Percentiles rank a stretch among this genome's conserved stretches.
These are phyloP conservation scores for Asobara japonica DNA, from an alignment of 1,140 invertebrate genomes.

Conservation along the genomic window DNA sequence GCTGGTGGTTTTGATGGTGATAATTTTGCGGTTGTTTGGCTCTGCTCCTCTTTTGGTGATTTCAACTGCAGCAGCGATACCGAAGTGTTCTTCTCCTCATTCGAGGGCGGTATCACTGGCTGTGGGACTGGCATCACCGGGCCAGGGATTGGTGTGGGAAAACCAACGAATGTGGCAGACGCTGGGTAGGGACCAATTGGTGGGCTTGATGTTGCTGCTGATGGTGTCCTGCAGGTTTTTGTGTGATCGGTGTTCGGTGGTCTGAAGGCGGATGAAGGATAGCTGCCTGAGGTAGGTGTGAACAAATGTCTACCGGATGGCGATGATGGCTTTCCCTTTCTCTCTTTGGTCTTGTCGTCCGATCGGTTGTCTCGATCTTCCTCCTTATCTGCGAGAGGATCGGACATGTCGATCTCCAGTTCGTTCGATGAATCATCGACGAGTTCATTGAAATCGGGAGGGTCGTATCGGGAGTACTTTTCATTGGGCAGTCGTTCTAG, in stretches of 20 bases:
- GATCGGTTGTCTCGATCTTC: conserved; percentile 63
- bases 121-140: conserved; percentile 57
- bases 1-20: conserved; percentile 31
- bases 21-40: conserved; percentile 35
- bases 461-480: conserved; percentile 72
- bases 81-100: conserved; percentile 62
- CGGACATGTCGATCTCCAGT: conserved; percentile 82
- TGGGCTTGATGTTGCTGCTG: conserved; percentile 58
- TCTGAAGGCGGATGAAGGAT: conserved; percentile 79
- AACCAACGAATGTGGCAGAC: conserved; percentile 73
- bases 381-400: conserved; percentile 67
- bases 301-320: conserved; percentile 50
- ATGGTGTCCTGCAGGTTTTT: conserved; percentile 59
- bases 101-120: conserved; percentile 49
- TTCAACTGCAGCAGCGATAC: conserved; percentile 65
- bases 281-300: conserved; percentile 66
- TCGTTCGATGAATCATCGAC: conserved; percentile 83
- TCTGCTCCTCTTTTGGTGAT: conserved; percentile 61
- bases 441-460: conserved; percentile 81
- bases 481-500: conserved; percentile 56
- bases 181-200: conserved; percentile 72
- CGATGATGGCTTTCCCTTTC: conserved; percentile 62
- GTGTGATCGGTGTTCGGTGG: conserved; percentile 70
- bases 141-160: conserved; percentile 60
- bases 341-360: conserved; percentile 61